Conservation (phyloP, 2,113 vertebrate species). For the Pangasianodon hypophthalmus region DNA sequence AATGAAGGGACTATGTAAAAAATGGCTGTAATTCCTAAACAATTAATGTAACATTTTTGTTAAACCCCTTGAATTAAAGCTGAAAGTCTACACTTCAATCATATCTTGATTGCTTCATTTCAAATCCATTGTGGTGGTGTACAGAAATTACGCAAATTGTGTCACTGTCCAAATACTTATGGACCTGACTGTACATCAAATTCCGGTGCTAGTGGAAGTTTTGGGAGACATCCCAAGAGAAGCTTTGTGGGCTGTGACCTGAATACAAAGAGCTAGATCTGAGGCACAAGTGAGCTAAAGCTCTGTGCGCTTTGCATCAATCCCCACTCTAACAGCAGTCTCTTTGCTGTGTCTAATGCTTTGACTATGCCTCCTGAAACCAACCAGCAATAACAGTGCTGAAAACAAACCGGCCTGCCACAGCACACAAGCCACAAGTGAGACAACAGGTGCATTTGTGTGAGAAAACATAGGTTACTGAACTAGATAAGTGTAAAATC, state of each 20-base stretch:
- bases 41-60: too few species aligned
- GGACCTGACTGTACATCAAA: slow-evolving; percentile 5
- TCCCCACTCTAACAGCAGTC: slow-evolving; percentile 33
- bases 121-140: too few species aligned
- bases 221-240: slow-evolving; percentile 18
- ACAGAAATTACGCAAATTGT: too few species aligned
- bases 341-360: slow-evolving; percentile 48
- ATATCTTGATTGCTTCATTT: too few species aligned
- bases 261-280: slow-evolving; percentile 44
- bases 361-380: slow-evolving; percentile 44
- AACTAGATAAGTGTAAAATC: neutral
- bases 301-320: slow-evolving; percentile 29
- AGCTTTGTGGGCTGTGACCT: slow-evolving; percentile 20
- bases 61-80: too few species aligned
- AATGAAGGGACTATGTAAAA: too few species aligned
- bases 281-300: slow-evolving; percentile 32
- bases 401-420: slow-evolving; percentile 41
- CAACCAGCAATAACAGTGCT: slow-evolving; percentile 12
- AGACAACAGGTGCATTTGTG: slow-evolving; percentile 28
- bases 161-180: too few species aligned
- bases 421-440: slow-evolving; percentile 29
- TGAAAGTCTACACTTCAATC: too few species aligned
- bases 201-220: slow-evolving; percentile 25
- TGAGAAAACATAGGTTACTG: slow-evolving; percentile 14
- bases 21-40: too few species aligned